Percentiles rank a stretch among this genome's conserved stretches.
These are phyloP conservation scores for Aradophagus sp. DNA, from an alignment of 1,140 invertebrate genomes.

Conservation along the genomic window DNA sequence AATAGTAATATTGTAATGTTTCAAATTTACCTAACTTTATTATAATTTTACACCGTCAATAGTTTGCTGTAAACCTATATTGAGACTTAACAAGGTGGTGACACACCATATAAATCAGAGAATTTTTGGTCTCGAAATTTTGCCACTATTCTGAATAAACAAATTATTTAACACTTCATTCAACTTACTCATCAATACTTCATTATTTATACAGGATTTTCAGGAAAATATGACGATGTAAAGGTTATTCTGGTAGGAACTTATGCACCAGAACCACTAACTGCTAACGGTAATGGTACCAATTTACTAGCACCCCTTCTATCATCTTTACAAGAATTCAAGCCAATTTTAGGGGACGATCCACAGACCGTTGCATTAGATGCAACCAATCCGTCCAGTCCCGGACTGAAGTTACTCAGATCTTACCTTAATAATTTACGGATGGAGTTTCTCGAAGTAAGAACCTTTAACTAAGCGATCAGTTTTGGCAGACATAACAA, in stretches of 20 bases:
- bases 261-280: slow-evolving; percentile 70
- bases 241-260: slow-evolving; percentile 72
- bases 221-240: slow-evolving; percentile 69
- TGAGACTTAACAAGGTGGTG: too few relatives aligned
- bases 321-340: slow-evolving; percentile 70
- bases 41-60: too few relatives aligned
- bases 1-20: too few relatives aligned
- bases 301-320: slow-evolving; percentile 68
- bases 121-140: too few relatives aligned
- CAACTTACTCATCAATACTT: too few relatives aligned
- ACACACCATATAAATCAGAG: too few relatives aligned
- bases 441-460: slow-evolving; percentile 72
- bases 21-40: too few relatives aligned
- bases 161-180: too few relatives aligned
- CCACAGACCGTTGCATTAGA: slow-evolving; percentile 70
- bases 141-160: too few relatives aligned
- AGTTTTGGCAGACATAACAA: slow-evolving; percentile 25
- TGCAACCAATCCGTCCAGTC: slow-evolving; percentile 73
- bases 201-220: slow-evolving; percentile 71
- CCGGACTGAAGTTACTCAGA: slow-evolving; percentile 71
- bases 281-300: slow-evolving; percentile 64
- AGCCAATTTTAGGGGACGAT: slow-evolving; percentile 69
- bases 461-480: slow-evolving; percentile 16
- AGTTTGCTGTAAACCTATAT: too few relatives aligned
- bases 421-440: slow-evolving; percentile 69